A percentile compares a stretch with the other conserved stretches of the same genome.
Evolutionary conservation across 2,113 vertebrate genomes (phyloP).

Genomic region (Equus quagga): DNA sequence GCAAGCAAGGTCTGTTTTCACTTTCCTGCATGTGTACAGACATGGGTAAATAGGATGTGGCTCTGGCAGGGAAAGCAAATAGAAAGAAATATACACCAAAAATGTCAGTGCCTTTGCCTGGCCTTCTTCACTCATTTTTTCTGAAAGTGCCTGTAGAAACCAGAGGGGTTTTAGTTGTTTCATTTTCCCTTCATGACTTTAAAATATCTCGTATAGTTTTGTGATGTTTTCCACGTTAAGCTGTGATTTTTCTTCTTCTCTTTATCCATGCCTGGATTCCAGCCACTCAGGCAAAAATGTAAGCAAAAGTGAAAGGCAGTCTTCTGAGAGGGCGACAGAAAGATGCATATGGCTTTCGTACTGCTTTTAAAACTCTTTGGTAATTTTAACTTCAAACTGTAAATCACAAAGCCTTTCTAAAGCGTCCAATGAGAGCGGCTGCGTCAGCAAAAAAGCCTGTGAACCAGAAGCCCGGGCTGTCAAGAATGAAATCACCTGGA

Average conservation of each 20-base stretch:
- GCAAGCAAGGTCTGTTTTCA: conserved; percentile 70
- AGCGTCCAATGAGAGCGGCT: conserved; percentile 32
- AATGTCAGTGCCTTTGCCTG: conserved; percentile 29
- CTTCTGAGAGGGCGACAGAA: conserved; percentile 42
- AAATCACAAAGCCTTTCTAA: conserved; percentile 63
- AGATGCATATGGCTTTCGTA: conserved; percentile 55
- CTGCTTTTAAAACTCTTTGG: conserved; percentile 63
- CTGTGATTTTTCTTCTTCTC: not conserved
- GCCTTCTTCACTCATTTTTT: conserved; percentile 11
- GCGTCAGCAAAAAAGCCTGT: conserved; percentile 59
- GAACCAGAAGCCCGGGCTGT: not conserved
- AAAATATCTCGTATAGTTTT: not conserved
- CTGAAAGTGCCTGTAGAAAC: conserved; percentile 59
- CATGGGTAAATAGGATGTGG: conserved; percentile 40
- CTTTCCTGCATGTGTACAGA: conserved; percentile 72
- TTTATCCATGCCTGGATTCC: not conserved
- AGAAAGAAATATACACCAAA: not conserved
- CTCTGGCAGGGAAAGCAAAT: conserved; percentile 56
- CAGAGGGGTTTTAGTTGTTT: conserved; percentile 11
- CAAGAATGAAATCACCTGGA: not conserved
- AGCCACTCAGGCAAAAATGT: conserved; percentile 19
- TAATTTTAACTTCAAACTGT: conserved; percentile 69
- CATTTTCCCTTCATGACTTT: not conserved
- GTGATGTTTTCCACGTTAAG: not conserved
- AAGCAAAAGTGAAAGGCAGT: not conserved